Percentiles rank a stretch among this genome's conserved stretches.
Evolutionary conservation across 1,140 invertebrate species (phyloP).

Genomic region (Himalopsyche phryganea): DNA sequence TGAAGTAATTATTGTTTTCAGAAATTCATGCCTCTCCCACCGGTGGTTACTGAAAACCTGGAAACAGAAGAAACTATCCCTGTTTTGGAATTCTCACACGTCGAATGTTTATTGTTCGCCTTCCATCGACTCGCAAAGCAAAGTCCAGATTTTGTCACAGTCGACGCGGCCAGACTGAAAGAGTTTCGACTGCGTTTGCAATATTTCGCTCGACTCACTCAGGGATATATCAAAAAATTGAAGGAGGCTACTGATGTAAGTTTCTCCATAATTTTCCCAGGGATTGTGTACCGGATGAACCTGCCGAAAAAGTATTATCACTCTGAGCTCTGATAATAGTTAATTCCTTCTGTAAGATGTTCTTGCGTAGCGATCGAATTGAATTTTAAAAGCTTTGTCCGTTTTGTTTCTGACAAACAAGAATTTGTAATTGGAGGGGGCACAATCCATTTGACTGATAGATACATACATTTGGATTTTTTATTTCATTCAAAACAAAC

Average conservation of each 20-base stretch:
- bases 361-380: no score
- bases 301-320: no score
- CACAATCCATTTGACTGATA: no score
- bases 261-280: background rate
- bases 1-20: conserved; percentile 46
- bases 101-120: conserved; percentile 88
- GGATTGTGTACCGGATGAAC: no score
- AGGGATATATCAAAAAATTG: conserved; percentile 90
- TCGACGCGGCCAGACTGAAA: conserved; percentile 77
- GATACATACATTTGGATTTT: no score
- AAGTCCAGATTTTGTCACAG: conserved; percentile 67
- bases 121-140: conserved; percentile 86
- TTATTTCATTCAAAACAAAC: no score
- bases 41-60: conserved; percentile 57
- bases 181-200: conserved; percentile 85
- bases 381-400: no score
- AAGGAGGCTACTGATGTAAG: conserved; percentile 70
- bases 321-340: no score
- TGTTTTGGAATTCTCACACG: conserved; percentile 85
- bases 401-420: no score
- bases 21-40: conserved; percentile 77
- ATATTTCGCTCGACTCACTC: conserved; percentile 88
- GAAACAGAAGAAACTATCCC: conserved; percentile 58
- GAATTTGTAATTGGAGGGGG: no score
- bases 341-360: no score